These are phyloP conservation scores for Xiphophorus couchianus DNA, from an alignment of 2,113 vertebrate species.

Conservation along the genomic window DNA sequence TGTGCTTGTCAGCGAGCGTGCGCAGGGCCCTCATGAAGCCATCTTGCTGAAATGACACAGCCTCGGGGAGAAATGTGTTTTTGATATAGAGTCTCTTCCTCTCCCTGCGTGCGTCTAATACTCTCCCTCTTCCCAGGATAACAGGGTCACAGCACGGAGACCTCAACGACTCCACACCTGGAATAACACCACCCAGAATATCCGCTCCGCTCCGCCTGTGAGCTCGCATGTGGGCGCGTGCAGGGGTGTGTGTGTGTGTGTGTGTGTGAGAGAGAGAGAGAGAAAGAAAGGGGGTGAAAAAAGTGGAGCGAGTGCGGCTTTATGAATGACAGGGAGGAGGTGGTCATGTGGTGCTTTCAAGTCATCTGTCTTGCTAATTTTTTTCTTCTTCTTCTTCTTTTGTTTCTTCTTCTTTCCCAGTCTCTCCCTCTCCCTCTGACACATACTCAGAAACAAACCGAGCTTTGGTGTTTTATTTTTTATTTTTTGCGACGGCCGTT, in stretches of 20 bases:
- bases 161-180: conserved; percentile 79
- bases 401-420: not conserved
- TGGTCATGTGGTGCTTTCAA: conserved; percentile 52
- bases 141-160: conserved; percentile 80
- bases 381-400: conserved; percentile 36
- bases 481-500: conserved; percentile 15
- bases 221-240: conserved; percentile 35
- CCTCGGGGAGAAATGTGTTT: conserved; percentile 76
- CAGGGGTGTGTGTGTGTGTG: conserved; percentile 14
- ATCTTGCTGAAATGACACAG: conserved; percentile 63
- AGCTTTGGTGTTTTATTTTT: conserved; percentile 27
- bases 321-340: conserved; percentile 65
- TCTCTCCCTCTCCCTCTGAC: conserved; percentile 34
- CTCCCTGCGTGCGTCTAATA: conserved; percentile 73
- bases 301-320: conserved; percentile 39
- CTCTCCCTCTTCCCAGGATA: conserved; percentile 78
- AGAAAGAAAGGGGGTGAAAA: conserved; percentile 6
- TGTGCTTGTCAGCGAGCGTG: not conserved
- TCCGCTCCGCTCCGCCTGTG: conserved; percentile 62
- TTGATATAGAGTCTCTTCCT: conserved; percentile 78
- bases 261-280: not conserved
- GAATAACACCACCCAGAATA: conserved; percentile 80
- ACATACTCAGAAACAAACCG: conserved; percentile 59
- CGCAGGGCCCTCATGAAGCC: conserved; percentile 23
- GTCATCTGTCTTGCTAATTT: conserved; percentile 56